Evolutionary conservation across 2,888 invertebrate species (phyloP).

Genomic region (Ormyrus rosae): DNA sequence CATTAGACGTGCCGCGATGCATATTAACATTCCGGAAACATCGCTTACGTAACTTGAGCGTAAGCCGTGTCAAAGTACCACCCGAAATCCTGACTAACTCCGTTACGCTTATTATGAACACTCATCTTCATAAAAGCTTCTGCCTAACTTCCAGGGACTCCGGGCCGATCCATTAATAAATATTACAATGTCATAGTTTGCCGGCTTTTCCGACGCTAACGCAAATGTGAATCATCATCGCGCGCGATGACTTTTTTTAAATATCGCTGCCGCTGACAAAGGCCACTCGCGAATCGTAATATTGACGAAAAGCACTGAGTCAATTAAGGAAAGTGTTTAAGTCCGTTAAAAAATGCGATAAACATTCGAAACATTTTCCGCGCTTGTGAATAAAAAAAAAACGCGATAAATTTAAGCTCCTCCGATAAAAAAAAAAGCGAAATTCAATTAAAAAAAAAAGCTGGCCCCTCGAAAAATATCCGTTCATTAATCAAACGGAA

Average conservation of each 20-base stretch:
- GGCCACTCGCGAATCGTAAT: too few species aligned
- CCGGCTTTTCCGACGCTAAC: background rate
- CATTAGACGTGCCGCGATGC: slow-evolving; percentile 39
- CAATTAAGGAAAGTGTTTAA: too few species aligned
- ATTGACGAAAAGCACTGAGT: too few species aligned
- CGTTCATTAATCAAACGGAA: too few species aligned
- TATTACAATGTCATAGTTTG: slow-evolving; percentile 47
- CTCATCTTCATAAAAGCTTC: slow-evolving; percentile 57
- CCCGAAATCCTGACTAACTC: slow-evolving; percentile 53
- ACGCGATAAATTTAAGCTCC: too few species aligned
- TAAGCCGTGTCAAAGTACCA: slow-evolving; percentile 52
- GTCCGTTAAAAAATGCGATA: too few species aligned
- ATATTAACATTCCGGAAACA: slow-evolving; percentile 51
- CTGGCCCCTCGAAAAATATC: too few species aligned
- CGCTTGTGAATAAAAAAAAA: too few species aligned
- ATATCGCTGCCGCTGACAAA: too few species aligned
- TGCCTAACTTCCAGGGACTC: slow-evolving; percentile 33
- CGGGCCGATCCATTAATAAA: slow-evolving; percentile 52
- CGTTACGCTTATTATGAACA: slow-evolving; percentile 53
- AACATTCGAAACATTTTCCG: too few species aligned
- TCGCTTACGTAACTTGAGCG: slow-evolving; percentile 50
- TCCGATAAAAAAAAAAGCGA: too few species aligned
- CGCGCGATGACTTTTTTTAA: background rate
- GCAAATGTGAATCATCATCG: slow-evolving; percentile 30
- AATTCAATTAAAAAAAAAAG: too few species aligned